A percentile compares a stretch with the other conserved stretches of the same genome.
phyloP scores from a whole-genome alignment of 2,888 invertebrate species.

The Cephus pulcher region DNA sequence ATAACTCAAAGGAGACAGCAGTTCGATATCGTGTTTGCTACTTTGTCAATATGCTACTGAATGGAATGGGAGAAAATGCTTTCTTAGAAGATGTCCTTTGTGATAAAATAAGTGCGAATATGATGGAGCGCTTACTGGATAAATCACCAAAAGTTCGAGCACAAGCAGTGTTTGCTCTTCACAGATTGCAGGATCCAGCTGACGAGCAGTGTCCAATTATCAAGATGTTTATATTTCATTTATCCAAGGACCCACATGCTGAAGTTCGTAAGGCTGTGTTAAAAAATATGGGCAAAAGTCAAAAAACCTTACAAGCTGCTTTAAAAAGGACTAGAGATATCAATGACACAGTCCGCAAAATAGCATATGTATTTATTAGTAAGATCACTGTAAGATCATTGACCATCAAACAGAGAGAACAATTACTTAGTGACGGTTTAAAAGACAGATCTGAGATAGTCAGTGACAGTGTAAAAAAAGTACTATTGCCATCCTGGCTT shows the following conservation, averaged over 20 bases:
- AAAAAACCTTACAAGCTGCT: conserved; percentile 77
- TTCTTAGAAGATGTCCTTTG: conserved; percentile 82
- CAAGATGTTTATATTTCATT: conserved; percentile 77
- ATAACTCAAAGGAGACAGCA: conserved; percentile 68
- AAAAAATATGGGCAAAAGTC: conserved; percentile 79
- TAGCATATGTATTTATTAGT: conserved; percentile 68
- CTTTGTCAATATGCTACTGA: conserved; percentile 80
- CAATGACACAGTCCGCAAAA: conserved; percentile 79
- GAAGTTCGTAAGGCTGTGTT: conserved; percentile 81
- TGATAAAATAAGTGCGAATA: conserved; percentile 76
- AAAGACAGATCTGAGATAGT: conserved; percentile 72
- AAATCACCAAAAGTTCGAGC: conserved; percentile 80
- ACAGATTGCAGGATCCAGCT: conserved; percentile 83
- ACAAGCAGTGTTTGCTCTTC: conserved; percentile 82
- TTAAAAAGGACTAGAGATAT: conserved; percentile 81
- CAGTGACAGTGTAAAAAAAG: conserved; percentile 65
- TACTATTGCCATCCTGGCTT: conserved; percentile 81
- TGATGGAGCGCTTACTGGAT: conserved; percentile 78
- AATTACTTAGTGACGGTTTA: conserved; percentile 73
- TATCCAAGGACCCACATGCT: conserved; percentile 81
- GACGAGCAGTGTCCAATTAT: conserved; percentile 82
- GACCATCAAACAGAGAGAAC: conserved; percentile 74
- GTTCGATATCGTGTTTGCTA: conserved; percentile 83
- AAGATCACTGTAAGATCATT: conserved; percentile 71
- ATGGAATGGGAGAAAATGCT: conserved; percentile 80